phyloP scores from a whole-genome alignment of 2,797 vertebrate species.

The Xerus rutilus region DNA sequence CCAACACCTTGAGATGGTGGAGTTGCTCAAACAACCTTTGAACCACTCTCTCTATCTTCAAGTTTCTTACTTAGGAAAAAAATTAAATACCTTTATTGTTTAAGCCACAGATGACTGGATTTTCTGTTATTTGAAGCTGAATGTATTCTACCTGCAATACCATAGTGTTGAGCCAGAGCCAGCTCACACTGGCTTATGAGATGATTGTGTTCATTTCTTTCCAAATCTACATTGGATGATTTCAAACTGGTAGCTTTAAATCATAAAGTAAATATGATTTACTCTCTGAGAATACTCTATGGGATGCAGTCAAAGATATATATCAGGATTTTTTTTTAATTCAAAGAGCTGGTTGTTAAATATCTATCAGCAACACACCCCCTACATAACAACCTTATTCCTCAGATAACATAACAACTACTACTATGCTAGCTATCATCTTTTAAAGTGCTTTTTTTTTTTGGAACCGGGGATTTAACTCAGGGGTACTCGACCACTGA shows the following conservation, averaged over 20 bases:
- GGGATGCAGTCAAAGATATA: not conserved
- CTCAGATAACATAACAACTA: slow-evolving; percentile 2
- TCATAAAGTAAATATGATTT: not conserved
- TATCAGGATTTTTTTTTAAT: not conserved
- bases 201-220: not conserved
- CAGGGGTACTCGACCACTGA: too few relatives aligned
- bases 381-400: not conserved
- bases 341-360: slow-evolving; percentile 12
- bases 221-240: not conserved
- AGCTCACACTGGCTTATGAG: not conserved
- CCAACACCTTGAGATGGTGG: not conserved
- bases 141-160: not conserved
- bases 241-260: slow-evolving; percentile 45
- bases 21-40: slow-evolving; percentile 13
- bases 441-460: too few relatives aligned
- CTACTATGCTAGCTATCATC: not conserved
- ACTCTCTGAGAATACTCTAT: not conserved
- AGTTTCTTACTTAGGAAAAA: slow-evolving; percentile 36
- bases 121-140: not conserved
- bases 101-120: not conserved
- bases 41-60: not conserved
- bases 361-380: not conserved
- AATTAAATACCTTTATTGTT: slow-evolving; percentile 13
- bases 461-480: too few relatives aligned
- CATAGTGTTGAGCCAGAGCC: not conserved